phyloP scores from a whole-genome alignment of 2,113 vertebrate genomes.

The Ancistrus triradiatus region DNA sequence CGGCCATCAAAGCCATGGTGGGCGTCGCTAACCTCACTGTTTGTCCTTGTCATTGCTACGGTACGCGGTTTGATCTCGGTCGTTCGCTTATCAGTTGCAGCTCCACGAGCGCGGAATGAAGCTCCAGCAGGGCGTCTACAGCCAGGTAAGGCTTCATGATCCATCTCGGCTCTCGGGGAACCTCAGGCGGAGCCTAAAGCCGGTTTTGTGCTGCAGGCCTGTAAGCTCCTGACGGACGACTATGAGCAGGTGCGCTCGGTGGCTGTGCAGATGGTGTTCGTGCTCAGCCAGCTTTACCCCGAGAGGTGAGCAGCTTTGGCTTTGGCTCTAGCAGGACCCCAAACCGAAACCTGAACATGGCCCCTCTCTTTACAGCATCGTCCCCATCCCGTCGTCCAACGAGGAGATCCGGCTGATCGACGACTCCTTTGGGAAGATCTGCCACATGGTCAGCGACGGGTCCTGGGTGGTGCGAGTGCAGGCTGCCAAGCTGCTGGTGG shows the following conservation, averaged over 20 bases:
- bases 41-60: background rate
- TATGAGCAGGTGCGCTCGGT: constrained; percentile 97
- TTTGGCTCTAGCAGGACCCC: background rate
- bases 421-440: constrained; percentile 94
- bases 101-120: constrained; percentile 92
- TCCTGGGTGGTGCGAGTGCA: constrained; percentile 96
- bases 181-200: background rate
- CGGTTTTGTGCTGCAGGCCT: constrained; percentile 70
- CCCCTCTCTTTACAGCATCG: constrained; percentile 88
- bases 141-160: constrained; percentile 73
- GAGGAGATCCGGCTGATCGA: constrained; percentile 96
- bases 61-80: no score
- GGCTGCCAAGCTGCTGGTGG: constrained; percentile 90
- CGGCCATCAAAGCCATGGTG: constrained; percentile 96
- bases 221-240: constrained; percentile 87
- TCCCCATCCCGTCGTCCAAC: constrained; percentile 94
- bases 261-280: constrained; percentile 91
- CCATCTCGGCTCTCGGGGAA: no score
- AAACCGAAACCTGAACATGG: no score
- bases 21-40: background rate
- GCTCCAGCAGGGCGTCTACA: constrained; percentile 86
- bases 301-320: constrained; percentile 74
- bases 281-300: constrained; percentile 91
- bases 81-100: constrained; percentile 72
- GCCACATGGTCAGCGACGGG: constrained; percentile 96